Base-by-base conservation (phyloP, 1,140 invertebrate genomes). In the Luehdorfia chinensis region DNA sequence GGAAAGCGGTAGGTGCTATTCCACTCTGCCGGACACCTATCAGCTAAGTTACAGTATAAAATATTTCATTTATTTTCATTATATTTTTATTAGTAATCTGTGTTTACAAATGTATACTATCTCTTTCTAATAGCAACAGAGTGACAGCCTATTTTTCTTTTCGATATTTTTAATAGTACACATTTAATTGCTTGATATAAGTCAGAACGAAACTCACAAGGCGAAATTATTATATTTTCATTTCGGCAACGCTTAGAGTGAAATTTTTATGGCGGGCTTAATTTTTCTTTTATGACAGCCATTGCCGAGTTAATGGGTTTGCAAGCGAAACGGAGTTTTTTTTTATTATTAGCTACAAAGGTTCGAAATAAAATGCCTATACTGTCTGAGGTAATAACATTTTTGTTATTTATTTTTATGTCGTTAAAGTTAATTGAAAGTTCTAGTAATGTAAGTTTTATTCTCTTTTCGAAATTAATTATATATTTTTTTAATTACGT, bases 181-280 rank as follows among this genome's bases (percentile, higher is more conserved):
- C 9, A 36, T 15, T 36, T 36, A 19, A 23, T 3, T 21, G 6
- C 21, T 37, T 19, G 47, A 53, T 57, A 63, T 66, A 60, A 66
- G 63, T 66, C 54, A 60, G 50, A 58, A 53, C 46, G 45, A 16
- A 37, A 19, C 18, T n/a, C 2, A 9, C 18, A 1, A 6, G 21
- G n/a, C 13, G 21, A 64, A 64, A 63, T 55, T 50, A 58, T 67
- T 58, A 67, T 67, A 55, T 55, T 59, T 67, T 58, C 55, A 54
- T 59, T 56, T 58, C 28, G 36, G 39, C 36, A 51, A 34, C 52
- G 54, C 33, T 45, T 47, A 23, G 49, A 33, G 44, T 51, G 55
- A 67, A 52, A 51, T 57, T 67, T n/a, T 66, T 67, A 67, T 59
- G 48, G 47, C 50, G 50, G 37, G 36, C 58, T 61, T 64, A 64